A percentile compares a stretch with the other conserved stretches of the same genome.
These are phyloP conservation scores for Pseudococcus jackbeardsleyi DNA, from an alignment of 2,888 invertebrate genomes.

Conservation along the genomic window DNA sequence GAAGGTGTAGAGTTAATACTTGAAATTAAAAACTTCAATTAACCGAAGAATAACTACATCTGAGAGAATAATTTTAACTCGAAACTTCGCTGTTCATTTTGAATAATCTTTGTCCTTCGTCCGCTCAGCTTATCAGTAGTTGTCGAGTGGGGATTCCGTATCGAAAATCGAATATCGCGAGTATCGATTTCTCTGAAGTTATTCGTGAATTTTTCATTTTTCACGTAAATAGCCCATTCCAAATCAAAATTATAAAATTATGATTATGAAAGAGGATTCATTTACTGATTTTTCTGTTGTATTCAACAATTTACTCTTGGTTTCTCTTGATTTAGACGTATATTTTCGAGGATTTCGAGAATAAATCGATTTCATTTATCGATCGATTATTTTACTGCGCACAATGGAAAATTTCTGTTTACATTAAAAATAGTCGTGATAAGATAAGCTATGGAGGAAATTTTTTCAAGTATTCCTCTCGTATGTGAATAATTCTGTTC, in stretches of 20 bases:
- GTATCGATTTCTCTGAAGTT: not conserved
- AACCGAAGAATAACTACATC: conserved; percentile 22
- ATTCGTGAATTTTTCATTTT: not conserved
- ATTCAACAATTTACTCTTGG: not conserved
- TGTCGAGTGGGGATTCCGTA: conserved; percentile 1
- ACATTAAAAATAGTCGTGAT: conserved; percentile 50
- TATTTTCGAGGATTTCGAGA: not conserved
- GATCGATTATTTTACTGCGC: conserved; percentile 19
- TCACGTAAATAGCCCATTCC: not conserved
- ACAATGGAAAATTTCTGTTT: conserved; percentile 58
- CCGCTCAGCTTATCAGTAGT: conserved; percentile 47
- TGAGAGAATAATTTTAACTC: conserved; percentile 31
- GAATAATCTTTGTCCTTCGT: conserved; percentile 35
- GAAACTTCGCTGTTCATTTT: conserved; percentile 12
- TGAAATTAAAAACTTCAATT: conserved; percentile 4
- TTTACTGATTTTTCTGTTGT: not conserved
- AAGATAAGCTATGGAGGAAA: conserved; percentile 18
- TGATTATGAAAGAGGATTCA: not conserved
- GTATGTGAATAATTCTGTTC: conserved; percentile 39
- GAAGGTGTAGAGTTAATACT: conserved; percentile 58
- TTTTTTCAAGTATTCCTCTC: not conserved
- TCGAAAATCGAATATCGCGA: conserved; percentile 12
- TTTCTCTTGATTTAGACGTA: not conserved
- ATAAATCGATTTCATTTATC: conserved; percentile 5
- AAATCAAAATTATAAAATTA: not conserved